Evolutionary conservation across 1,140 invertebrate genomes (phyloP).

Genomic region (Apis laboriosa): DNA sequence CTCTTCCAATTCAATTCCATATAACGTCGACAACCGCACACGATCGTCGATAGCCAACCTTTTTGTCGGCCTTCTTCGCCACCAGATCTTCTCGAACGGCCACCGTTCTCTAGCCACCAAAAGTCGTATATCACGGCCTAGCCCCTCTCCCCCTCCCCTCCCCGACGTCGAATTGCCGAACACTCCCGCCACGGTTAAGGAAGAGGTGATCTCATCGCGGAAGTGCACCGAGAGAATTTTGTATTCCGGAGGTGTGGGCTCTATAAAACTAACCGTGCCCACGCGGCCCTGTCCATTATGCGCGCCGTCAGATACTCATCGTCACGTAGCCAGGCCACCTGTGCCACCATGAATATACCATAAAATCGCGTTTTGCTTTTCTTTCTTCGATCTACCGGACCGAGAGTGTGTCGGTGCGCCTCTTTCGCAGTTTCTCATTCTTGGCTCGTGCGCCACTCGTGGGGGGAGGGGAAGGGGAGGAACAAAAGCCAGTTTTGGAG

Average conservation of each 20-base stretch:
- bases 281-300: conserved; percentile 44
- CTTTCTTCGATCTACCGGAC: conserved; percentile 13
- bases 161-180: neutral
- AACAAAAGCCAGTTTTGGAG: neutral
- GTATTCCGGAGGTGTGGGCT: conserved; percentile 50
- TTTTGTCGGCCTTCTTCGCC: neutral
- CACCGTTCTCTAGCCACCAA: neutral
- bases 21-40: too few species aligned
- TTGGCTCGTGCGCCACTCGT: neutral
- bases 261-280: conserved; percentile 58
- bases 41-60: neutral
- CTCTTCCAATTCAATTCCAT: neutral
- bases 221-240: conserved; percentile 41
- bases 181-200: neutral
- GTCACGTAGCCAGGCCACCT: conserved; percentile 60
- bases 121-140: too few species aligned
- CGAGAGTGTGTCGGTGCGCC: neutral
- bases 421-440: conserved; percentile 14
- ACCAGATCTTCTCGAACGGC: neutral
- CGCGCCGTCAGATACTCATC: conserved; percentile 49
- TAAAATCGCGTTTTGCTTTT: conserved; percentile 43
- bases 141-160: too few species aligned
- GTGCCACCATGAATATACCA: conserved; percentile 50
- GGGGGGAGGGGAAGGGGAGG: too few species aligned
- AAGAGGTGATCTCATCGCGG: conserved; percentile 45